Evolutionary conservation across 2,113 vertebrate species (phyloP), one percentile per base, ranked within the genome.

Genomic region (Sceloporus tristichus): DNA sequence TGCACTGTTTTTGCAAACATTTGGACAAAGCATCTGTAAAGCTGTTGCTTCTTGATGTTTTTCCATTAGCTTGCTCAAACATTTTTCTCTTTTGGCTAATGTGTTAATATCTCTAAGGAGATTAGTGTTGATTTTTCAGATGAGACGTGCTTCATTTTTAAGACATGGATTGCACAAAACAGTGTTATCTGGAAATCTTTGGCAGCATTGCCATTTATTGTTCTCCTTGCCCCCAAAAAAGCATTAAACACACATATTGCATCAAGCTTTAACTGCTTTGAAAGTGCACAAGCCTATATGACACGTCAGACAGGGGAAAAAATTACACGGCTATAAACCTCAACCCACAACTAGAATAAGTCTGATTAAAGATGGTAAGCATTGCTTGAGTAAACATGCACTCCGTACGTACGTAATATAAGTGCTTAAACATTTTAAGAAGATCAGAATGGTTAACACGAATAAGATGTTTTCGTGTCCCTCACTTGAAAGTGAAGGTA

Each of bases 41-140:
- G 68, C 48, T 48, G 48, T 48, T 48, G 5, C 48, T 48, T 48
- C 48, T 48, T 48, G 48, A 48, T 48, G 48, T 7, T 48, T 48
- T 56, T 59, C 14, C 14, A 89, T 87, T 91, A 10, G 70, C 82
- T 91, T 95, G 82, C 85, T 29, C 86, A 89, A 81, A 87, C 1
- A 6, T 29, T 23, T 75, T 4, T 88, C 68, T 4, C 79, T 92
- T 82, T 79, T 90, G 76, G 88, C 80, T 92, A 19, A 93, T 88
- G 87, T 90, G 6, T 65, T 90, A 38, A 75, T 19, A 87, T 91
- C 91, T 91, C 88, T 88, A 76, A 92, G 40, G 79, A 95, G 56
- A 91, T 91, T 73, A 84, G 5, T 81, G 6, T 9, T 62, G 11
- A 34, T 88, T 82, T 71, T 94, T 83, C 66, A 2, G 68, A 91